phyloP scores from a whole-genome alignment of 2,113 vertebrate genomes.

The Oenanthe melanoleuca region DNA sequence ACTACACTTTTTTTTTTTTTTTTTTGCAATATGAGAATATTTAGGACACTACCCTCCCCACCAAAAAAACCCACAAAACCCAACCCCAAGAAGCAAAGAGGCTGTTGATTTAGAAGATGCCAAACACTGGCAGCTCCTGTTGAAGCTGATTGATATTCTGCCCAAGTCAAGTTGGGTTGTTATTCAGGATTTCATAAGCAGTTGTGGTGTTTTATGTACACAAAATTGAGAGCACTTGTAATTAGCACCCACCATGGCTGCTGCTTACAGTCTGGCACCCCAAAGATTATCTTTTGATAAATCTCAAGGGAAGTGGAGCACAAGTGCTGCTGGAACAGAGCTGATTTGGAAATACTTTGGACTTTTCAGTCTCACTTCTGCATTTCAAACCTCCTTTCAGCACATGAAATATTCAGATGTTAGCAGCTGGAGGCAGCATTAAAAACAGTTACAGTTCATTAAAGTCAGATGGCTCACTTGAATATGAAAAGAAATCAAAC shows the following conservation, averaged over 20 bases:
- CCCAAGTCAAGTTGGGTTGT: slow-evolving; percentile 14
- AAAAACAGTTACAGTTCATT: slow-evolving; percentile 68
- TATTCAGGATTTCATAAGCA: slow-evolving; percentile 9
- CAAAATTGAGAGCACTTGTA: slow-evolving; percentile 10
- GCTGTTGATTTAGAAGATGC: not conserved
- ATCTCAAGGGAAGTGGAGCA: not conserved
- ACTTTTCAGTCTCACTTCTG: slow-evolving; percentile 39
- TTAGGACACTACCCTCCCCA: not conserved
- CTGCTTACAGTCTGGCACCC: slow-evolving; percentile 29
- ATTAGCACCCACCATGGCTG: slow-evolving; percentile 25
- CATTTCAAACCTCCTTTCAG: slow-evolving; percentile 55
- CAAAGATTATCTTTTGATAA: slow-evolving; percentile 41
- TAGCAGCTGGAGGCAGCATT: slow-evolving; percentile 66
- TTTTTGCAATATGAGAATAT: not conserved
- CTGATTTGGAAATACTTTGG: slow-evolving; percentile 39
- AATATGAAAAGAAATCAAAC: slow-evolving; percentile 68
- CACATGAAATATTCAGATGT: slow-evolving; percentile 60
- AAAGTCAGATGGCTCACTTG: slow-evolving; percentile 70
- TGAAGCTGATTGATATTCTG: slow-evolving; percentile 37
- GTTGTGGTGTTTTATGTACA: slow-evolving; percentile 42
- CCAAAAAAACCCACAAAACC: not conserved
- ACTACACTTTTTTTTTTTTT: not conserved
- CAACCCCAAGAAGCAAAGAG: not conserved
- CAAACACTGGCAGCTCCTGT: not conserved
- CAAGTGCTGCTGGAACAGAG: slow-evolving; percentile 17